A percentile compares a stretch with the other conserved stretches of the same genome.
phyloP scores from a whole-genome alignment of 2,888 invertebrate species.

The Epirrhoe alternata region DNA sequence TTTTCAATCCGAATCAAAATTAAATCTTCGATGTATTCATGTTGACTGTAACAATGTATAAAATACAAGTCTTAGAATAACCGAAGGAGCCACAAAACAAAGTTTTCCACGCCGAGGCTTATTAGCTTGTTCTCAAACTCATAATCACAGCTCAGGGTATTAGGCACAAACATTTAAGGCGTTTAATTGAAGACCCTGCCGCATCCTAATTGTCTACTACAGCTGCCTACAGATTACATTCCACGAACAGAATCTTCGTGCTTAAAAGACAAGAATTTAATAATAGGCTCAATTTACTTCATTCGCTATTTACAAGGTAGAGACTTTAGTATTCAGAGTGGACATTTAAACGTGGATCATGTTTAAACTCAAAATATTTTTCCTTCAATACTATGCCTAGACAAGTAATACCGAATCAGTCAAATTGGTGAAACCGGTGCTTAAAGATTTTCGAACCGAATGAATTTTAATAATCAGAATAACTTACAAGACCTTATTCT shows the following conservation, averaged over 20 bases:
- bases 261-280: background rate
- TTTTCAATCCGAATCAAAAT: no score
- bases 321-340: background rate
- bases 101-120: background rate
- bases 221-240: constrained; percentile 36
- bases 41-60: background rate
- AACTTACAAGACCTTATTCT: no score
- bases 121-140: constrained; percentile 11
- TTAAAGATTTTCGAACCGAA: no score
- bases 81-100: background rate
- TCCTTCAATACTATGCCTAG: no score
- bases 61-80: background rate
- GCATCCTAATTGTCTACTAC: constrained; percentile 28
- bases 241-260: constrained; percentile 14
- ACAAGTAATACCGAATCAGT: no score
- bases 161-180: constrained; percentile 20
- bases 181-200: constrained; percentile 30
- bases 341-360: no score
- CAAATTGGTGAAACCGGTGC: no score
- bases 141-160: constrained; percentile 28
- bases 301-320: background rate
- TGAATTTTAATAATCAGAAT: no score
- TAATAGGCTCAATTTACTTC: no score
- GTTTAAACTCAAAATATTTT: no score
- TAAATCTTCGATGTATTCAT: no score